Evolutionary conservation across 2,888 invertebrate genomes (phyloP).

Genomic region (Micropterix aruncella): DNA sequence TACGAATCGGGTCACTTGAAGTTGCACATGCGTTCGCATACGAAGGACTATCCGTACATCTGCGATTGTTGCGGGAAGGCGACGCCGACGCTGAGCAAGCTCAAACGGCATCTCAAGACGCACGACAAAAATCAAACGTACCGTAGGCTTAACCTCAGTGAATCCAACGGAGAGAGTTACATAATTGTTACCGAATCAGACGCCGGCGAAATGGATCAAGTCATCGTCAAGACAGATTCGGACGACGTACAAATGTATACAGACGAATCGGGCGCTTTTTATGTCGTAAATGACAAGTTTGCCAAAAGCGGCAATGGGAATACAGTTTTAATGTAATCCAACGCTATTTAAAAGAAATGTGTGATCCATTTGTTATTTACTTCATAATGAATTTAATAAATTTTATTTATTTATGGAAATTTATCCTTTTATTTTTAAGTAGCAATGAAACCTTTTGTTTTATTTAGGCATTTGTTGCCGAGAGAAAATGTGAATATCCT

Average conservation of each 20-base stretch:
- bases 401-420: too few species aligned
- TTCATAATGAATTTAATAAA: too few species aligned
- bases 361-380: too few species aligned
- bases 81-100: slow-evolving; percentile 19
- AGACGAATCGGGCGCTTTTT: slow-evolving; percentile 7
- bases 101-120: slow-evolving; percentile 18
- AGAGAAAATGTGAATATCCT: neutral
- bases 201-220: neutral
- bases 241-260: slow-evolving; percentile 6
- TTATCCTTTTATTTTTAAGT: too few species aligned
- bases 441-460: neutral
- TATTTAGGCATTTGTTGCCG: neutral
- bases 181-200: slow-evolving; percentile 8
- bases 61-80: slow-evolving; percentile 19
- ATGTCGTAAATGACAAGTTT: too few species aligned
- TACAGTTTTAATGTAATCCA: too few species aligned
- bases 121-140: slow-evolving; percentile 13
- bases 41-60: slow-evolving; percentile 19
- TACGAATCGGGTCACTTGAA: slow-evolving; percentile 21
- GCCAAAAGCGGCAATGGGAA: too few species aligned
- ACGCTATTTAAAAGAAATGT: too few species aligned
- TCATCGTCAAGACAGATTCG: neutral
- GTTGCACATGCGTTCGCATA: slow-evolving; percentile 19
- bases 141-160: slow-evolving; percentile 2
- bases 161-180: slow-evolving; percentile 7